phyloP scores from a whole-genome alignment of 2,888 invertebrate species.

The Cloeon dipterum region DNA sequence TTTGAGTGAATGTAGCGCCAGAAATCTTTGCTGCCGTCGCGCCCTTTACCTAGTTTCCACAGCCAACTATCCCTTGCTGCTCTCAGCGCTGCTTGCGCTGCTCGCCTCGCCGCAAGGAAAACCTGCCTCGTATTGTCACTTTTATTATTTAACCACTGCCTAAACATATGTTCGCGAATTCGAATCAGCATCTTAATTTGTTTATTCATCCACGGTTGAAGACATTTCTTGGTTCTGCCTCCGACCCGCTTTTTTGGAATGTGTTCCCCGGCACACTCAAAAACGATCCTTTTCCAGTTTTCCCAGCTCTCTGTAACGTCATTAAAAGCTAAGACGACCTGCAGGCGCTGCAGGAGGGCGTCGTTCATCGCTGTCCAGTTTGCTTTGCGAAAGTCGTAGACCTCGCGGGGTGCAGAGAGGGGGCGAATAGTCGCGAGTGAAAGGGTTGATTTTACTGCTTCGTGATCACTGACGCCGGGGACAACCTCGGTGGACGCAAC shows the following conservation, averaged over 20 bases:
- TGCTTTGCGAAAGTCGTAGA: background rate
- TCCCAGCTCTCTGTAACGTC: no score
- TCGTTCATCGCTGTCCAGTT: background rate
- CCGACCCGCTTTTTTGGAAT: background rate
- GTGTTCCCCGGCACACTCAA: background rate
- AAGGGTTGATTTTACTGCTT: no score
- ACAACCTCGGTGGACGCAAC: background rate
- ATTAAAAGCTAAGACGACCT: no score
- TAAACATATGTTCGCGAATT: no score
- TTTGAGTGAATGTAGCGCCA: background rate
- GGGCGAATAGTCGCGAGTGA: no score
- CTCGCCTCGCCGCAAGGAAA: background rate
- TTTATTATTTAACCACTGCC: background rate
- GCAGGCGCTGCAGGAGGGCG: no score
- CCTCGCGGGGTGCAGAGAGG: background rate
- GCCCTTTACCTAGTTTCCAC: background rate
- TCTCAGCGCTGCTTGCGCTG: background rate
- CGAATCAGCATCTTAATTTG: no score
- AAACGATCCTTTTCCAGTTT: background rate
- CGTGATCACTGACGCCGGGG: constrained; percentile 1
- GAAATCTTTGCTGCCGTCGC: background rate
- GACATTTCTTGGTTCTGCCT: no score
- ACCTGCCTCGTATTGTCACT: background rate
- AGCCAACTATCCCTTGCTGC: background rate
- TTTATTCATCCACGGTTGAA: no score